Conservation (phyloP, 2,113 vertebrate species). For the Himantopus leucocephalus region DNA sequence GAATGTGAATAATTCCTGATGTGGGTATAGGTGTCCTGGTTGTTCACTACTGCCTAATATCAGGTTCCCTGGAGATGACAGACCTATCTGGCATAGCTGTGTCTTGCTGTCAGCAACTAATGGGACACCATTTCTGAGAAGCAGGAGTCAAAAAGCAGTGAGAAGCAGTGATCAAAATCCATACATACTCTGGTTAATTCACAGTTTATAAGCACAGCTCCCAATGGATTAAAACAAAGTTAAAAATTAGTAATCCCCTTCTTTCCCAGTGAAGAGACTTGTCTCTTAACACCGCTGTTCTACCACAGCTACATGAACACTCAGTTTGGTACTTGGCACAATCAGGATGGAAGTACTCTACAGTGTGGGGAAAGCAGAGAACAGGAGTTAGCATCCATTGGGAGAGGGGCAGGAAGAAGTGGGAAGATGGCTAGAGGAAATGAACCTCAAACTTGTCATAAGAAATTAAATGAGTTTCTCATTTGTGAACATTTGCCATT, state of each 20-base stretch:
- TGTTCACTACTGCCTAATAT: not conserved
- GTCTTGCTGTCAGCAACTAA: not conserved
- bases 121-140: not conserved
- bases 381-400: not conserved
- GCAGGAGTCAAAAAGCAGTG: not conserved
- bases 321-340: not conserved
- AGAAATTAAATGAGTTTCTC: too few species aligned
- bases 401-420: not conserved
- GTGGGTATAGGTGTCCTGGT: not conserved
- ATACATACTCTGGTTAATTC: not conserved
- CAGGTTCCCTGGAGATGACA: not conserved
- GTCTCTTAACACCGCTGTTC: not conserved
- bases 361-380: not conserved
- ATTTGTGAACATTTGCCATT: too few species aligned
- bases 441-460: too few species aligned
- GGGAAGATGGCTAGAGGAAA: not conserved
- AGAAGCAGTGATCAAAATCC: not conserved
- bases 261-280: not conserved
- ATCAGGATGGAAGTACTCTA: not conserved
- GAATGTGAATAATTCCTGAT: not conserved
- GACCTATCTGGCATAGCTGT: not conserved
- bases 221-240: not conserved
- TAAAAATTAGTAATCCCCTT: not conserved
- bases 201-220: not conserved
- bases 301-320: rapidly evolving